Conservation (phyloP, 2,797 vertebrate genomes). For the Pyrocephalus nanus region DNA sequence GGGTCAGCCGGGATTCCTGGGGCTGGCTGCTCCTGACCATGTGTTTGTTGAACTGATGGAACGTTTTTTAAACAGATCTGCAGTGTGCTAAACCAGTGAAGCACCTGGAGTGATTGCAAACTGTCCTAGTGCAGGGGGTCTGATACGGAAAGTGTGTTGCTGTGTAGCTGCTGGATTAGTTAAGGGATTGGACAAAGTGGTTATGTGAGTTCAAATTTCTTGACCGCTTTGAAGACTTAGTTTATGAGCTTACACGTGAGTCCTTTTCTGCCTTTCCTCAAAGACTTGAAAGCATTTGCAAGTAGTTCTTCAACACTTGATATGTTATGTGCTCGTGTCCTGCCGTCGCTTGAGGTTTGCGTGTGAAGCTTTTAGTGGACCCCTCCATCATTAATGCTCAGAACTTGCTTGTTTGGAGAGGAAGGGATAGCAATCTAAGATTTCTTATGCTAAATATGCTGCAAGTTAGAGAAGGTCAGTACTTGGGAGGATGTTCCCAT, state of each 20-base stretch:
- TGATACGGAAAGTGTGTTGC: not conserved
- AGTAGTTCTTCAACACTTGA: not conserved
- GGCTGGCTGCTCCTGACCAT: not conserved
- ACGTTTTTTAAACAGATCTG: not conserved
- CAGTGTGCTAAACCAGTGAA: not conserved
- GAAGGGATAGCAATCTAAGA: not conserved
- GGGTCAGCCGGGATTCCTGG: not conserved
- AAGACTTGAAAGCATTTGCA: not conserved
- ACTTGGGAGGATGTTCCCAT: not conserved
- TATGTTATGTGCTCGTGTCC: accelerated
- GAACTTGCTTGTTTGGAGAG: not conserved
- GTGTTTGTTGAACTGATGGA: not conserved
- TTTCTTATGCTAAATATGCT: not conserved
- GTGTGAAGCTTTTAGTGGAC: not conserved
- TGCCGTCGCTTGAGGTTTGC: not conserved
- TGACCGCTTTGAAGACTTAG: not conserved
- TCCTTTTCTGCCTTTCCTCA: not conserved
- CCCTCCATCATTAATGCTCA: not conserved
- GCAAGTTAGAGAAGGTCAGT: not conserved
- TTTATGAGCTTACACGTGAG: not conserved
- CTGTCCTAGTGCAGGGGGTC: not conserved
- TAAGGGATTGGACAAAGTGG: not conserved
- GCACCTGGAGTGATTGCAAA: accelerated
- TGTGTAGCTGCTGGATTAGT: not conserved
- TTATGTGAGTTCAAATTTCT: not conserved